Percentiles rank a stretch among this genome's conserved stretches.
phyloP scores from a whole-genome alignment of 2,888 invertebrate genomes.

The Amphipyra berbera region DNA sequence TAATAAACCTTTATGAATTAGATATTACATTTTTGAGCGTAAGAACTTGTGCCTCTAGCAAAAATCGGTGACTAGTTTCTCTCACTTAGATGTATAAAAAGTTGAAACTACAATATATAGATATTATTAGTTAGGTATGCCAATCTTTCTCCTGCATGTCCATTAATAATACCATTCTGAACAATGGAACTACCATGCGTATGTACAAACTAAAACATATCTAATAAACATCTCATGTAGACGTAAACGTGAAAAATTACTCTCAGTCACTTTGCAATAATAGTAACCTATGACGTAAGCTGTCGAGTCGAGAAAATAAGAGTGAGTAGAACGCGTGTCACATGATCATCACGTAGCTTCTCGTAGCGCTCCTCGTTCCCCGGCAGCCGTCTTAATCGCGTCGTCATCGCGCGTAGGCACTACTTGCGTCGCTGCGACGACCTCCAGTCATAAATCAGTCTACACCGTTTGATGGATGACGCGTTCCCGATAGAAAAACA shows the following conservation, averaged over 20 bases:
- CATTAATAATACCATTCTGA: neutral
- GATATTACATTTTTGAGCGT: no score
- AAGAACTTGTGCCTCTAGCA: no score
- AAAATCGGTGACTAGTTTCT: no score
- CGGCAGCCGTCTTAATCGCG: conserved; percentile 74
- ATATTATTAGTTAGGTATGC: no score
- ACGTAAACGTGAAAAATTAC: conserved; percentile 40
- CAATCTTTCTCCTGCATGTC: no score
- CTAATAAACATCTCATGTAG: conserved; percentile 36
- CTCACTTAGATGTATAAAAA: no score
- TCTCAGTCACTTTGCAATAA: conserved; percentile 48
- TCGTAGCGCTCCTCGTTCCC: conserved; percentile 43
- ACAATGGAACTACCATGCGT: neutral
- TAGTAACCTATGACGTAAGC: conserved; percentile 66
- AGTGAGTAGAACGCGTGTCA: conserved; percentile 71
- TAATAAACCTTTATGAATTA: no score
- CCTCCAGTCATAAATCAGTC: conserved; percentile 86
- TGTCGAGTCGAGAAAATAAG: conserved; percentile 69
- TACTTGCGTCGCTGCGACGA: conserved; percentile 79
- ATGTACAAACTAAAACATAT: neutral
- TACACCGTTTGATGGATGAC: conserved; percentile 83
- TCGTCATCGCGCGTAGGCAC: conserved; percentile 83
- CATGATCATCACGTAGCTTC: conserved; percentile 68
- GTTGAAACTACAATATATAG: no score
- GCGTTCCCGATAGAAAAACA: conserved; percentile 75